A percentile compares a stretch with the other conserved stretches of the same genome.
These are phyloP conservation scores for Apogon hyalosoma DNA, from an alignment of 2,797 vertebrate genomes.

Conservation along the genomic window DNA sequence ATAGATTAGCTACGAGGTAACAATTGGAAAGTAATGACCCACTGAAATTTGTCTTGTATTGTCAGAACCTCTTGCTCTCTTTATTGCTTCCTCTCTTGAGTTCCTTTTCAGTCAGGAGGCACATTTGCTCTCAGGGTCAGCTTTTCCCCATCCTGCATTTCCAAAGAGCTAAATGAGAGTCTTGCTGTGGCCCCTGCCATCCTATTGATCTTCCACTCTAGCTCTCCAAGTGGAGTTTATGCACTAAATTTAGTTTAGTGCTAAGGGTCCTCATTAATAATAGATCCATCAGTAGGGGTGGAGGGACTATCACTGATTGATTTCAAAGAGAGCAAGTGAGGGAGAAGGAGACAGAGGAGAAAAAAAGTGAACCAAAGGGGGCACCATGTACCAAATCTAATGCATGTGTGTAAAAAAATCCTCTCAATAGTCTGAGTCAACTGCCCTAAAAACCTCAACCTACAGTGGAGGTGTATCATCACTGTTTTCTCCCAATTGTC, in stretches of 20 bases:
- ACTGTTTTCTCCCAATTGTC: too few species aligned
- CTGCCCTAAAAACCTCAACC: slow-evolving; percentile 30
- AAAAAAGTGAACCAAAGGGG: slow-evolving; percentile 17
- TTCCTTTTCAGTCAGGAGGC: slow-evolving; percentile 54
- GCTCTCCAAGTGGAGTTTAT: slow-evolving; percentile 76
- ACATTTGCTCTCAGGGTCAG: slow-evolving; percentile 65
- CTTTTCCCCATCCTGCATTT: slow-evolving; percentile 61
- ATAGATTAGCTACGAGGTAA: slow-evolving; percentile 73
- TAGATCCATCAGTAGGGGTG: slow-evolving; percentile 74
- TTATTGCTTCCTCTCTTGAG: slow-evolving; percentile 32
- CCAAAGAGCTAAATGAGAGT: slow-evolving; percentile 69
- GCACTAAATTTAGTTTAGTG: slow-evolving; percentile 82
- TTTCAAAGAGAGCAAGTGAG: slow-evolving; percentile 48
- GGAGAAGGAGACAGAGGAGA: slow-evolving; percentile 22
- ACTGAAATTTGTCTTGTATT: slow-evolving; percentile 64
- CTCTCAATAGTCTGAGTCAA: slow-evolving; percentile 45
- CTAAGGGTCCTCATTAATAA: slow-evolving; percentile 86
- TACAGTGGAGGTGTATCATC: slow-evolving; percentile 8
- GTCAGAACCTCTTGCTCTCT: slow-evolving; percentile 58
- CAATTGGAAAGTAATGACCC: slow-evolving; percentile 70
- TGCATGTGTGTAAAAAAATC: slow-evolving; percentile 33
- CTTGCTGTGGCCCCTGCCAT: slow-evolving; percentile 65
- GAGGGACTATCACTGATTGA: slow-evolving; percentile 61
- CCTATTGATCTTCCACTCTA: slow-evolving; percentile 68
- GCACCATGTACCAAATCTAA: slow-evolving; percentile 32